A percentile compares a stretch with the other conserved stretches of the same genome.
Evolutionary conservation across 2,888 invertebrate genomes (phyloP).

Genomic region (Oxytorus armatus): DNA sequence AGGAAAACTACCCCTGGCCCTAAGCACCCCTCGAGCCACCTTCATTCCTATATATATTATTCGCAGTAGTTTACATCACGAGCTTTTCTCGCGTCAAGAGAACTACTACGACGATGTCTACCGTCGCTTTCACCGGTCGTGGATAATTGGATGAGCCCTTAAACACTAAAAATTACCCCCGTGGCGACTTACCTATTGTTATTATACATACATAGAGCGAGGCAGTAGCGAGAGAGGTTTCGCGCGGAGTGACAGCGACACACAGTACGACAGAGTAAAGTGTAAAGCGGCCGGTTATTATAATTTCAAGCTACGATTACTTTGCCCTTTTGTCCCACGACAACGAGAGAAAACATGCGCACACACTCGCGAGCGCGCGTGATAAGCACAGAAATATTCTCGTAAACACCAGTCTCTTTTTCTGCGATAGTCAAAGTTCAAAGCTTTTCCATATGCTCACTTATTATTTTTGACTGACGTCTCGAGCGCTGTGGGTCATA

Average conservation of each 20-base stretch:
- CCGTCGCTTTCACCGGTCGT: constrained; percentile 74
- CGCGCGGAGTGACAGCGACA: constrained; percentile 37
- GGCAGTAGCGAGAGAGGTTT: constrained; percentile 44
- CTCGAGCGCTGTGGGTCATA: constrained; percentile 20
- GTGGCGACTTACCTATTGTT: constrained; percentile 79
- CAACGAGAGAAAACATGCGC: constrained; percentile 1
- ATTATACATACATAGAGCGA: constrained; percentile 9
- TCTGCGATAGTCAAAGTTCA: constrained; percentile 73
- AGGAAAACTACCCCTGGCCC: constrained; percentile 55
- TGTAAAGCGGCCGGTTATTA: constrained; percentile 77
- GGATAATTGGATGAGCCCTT: constrained; percentile 82
- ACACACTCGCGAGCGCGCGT: background rate
- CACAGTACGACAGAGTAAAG: constrained; percentile 52
- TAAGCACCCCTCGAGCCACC: constrained; percentile 37
- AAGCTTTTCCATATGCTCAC: constrained; percentile 70
- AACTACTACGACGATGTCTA: constrained; percentile 65
- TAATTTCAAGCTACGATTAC: constrained; percentile 82
- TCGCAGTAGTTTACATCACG: too few relatives aligned
- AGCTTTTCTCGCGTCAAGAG: constrained; percentile 69
- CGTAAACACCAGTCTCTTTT: background rate
- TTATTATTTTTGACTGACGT: constrained; percentile 76
- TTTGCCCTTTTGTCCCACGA: constrained; percentile 78
- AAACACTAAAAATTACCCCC: constrained; percentile 81
- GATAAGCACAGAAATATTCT: background rate
- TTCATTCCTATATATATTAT: constrained; percentile 45